phyloP scores from a whole-genome alignment of 2,113 vertebrate species.

The Otis tarda region DNA sequence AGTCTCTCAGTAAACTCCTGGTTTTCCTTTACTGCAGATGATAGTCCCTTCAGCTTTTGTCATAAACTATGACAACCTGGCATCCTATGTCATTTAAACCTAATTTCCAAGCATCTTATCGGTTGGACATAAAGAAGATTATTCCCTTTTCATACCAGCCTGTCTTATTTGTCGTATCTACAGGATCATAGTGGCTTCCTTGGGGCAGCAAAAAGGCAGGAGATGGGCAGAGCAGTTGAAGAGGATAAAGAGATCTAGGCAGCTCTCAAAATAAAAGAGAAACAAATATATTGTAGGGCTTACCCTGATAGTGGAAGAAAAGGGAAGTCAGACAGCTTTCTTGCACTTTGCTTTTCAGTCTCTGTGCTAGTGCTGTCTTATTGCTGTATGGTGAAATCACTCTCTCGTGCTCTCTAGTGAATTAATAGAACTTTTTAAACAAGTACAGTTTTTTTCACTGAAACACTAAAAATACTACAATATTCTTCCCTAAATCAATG shows the following conservation, averaged over 20 bases:
- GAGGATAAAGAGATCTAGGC: not conserved
- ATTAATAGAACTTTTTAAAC: not conserved
- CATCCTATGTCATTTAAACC: not conserved
- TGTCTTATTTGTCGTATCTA: not conserved
- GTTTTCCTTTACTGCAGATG: not conserved
- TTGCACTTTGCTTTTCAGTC: not conserved
- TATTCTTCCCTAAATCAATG: not conserved
- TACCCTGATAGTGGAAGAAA: not conserved
- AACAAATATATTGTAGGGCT: not conserved
- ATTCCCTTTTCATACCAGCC: not conserved
- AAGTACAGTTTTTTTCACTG: not conserved
- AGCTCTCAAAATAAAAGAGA: not conserved
- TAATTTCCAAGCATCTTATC: not conserved
- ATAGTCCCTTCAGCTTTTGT: not conserved
- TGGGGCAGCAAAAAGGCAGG: not conserved
- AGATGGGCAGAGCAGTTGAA: not conserved
- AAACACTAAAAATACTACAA: not conserved
- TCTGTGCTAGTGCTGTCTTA: not conserved
- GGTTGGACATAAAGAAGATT: not conserved
- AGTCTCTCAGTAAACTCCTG: not conserved
- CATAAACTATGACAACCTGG: not conserved
- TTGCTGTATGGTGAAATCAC: not conserved
- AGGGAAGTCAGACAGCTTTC: not conserved
- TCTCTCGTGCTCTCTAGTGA: not conserved
- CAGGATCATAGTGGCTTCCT: not conserved